These are phyloP conservation scores for Takifugu flavidus DNA, from an alignment of 2,113 vertebrate genomes.

Conservation along the genomic window DNA sequence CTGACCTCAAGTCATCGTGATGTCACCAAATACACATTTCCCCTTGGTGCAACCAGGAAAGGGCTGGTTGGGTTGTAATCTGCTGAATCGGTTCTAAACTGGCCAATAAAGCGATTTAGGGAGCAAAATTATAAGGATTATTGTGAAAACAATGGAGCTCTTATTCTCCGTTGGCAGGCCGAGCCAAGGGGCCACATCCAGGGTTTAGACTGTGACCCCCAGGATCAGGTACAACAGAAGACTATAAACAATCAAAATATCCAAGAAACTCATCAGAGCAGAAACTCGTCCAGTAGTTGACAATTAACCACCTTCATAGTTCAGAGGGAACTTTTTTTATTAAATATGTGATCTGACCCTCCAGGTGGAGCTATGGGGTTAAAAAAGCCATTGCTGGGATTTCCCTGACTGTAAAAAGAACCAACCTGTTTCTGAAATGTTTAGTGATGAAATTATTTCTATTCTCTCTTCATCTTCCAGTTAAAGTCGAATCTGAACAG, in stretches of 20 bases:
- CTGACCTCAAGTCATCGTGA: neutral
- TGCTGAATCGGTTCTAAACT: slow-evolving; percentile 59
- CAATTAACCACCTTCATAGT: no score
- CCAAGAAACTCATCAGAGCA: neutral
- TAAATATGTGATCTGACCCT: no score
- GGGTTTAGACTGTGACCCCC: neutral
- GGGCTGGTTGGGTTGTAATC: slow-evolving; percentile 51
- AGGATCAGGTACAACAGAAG: neutral
- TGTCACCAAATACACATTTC: slow-evolving; percentile 34
- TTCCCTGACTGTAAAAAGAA: no score
- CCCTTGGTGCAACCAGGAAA: slow-evolving; percentile 39
- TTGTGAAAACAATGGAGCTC: slow-evolving; percentile 61
- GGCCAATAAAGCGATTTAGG: slow-evolving; percentile 58
- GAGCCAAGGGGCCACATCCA: slow-evolving; percentile 1
- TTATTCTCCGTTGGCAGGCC: slow-evolving; percentile 40
- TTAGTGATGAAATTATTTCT: no score
- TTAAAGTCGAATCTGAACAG: no score
- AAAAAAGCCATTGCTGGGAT: no score
- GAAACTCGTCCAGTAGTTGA: no score
- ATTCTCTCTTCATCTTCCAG: no score
- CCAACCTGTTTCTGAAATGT: no score
- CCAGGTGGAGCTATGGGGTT: no score
- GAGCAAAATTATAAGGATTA: slow-evolving; percentile 53
- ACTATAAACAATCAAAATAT: neutral
- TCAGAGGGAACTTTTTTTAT: no score